Percentiles rank a stretch among this genome's conserved stretches.
These are phyloP conservation scores for Laothoe populi DNA, from an alignment of 2,888 invertebrate species.

Conservation along the genomic window DNA sequence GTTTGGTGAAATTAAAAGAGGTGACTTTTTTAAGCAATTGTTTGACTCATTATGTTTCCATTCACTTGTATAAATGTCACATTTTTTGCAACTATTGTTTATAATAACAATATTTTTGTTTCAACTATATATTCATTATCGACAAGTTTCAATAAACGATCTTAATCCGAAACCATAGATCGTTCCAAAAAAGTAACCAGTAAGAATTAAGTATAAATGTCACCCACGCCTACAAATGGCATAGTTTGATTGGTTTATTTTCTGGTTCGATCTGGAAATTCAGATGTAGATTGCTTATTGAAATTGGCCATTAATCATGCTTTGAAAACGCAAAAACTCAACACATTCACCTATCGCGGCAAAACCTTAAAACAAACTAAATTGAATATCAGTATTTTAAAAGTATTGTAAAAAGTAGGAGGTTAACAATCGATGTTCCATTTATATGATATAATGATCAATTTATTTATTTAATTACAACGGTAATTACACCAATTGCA, in stretches of 20 bases:
- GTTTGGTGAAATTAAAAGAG: conserved; percentile 3
- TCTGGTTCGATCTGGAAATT: too few species aligned
- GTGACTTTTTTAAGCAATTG: background rate
- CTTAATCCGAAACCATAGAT: too few species aligned
- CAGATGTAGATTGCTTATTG: too few species aligned
- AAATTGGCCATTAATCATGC: background rate
- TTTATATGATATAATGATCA: too few species aligned
- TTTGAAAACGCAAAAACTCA: background rate
- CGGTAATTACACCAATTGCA: too few species aligned
- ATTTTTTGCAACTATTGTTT: background rate
- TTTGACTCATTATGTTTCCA: background rate
- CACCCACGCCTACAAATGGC: too few species aligned
- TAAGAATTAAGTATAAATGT: too few species aligned
- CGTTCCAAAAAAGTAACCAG: too few species aligned
- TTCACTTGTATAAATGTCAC: background rate
- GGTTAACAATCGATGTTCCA: background rate
- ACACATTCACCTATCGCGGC: background rate
- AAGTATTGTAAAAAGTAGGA: background rate
- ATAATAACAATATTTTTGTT: background rate
- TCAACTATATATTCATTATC: too few species aligned
- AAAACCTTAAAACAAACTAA: background rate
- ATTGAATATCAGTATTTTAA: background rate
- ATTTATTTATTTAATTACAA: too few species aligned
- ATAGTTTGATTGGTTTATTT: too few species aligned
- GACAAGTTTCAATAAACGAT: too few species aligned